These are phyloP conservation scores for Caenorhabditis panamensis DNA, from an alignment of 2,888 invertebrate genomes.

Conservation along the genomic window DNA sequence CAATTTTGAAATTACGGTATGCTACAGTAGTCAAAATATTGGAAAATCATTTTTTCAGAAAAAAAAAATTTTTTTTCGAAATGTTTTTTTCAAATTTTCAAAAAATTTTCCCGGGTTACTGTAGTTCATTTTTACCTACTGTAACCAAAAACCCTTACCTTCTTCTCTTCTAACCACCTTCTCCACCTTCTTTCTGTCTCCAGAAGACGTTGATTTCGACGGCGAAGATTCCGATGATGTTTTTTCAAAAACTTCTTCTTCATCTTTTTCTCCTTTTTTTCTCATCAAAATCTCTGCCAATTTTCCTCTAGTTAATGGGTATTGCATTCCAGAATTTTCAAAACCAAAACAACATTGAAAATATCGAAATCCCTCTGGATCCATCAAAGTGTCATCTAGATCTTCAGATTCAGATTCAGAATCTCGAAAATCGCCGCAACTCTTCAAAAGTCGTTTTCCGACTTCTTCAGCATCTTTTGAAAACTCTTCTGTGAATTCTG, in stretches of 20 bases:
- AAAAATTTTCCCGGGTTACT: background rate
- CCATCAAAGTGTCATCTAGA: background rate
- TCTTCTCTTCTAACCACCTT: too few relatives aligned
- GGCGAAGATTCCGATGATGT: background rate
- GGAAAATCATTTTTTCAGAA: too few relatives aligned
- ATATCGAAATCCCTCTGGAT: background rate
- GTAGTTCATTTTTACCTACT: background rate
- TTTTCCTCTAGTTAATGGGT: background rate
- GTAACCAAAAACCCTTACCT: too few relatives aligned
- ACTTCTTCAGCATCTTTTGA: background rate
- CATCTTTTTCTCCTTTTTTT: background rate
- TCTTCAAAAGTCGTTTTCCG: background rate
- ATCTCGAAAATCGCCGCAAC: too few relatives aligned
- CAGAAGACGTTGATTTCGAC: too few relatives aligned
- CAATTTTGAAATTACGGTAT: too few relatives aligned
- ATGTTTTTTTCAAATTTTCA: background rate
- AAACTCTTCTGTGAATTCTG: background rate
- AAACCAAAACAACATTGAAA: conserved; percentile 4
- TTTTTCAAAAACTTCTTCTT: background rate
- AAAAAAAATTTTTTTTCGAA: too few relatives aligned
- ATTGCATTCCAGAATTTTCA: background rate
- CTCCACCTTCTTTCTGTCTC: background rate
- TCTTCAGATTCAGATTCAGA: background rate
- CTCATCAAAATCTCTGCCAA: background rate
- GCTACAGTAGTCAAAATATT: too few relatives aligned